Base-by-base conservation (phyloP, 2,113 vertebrate species). In the Todiramphus chloris region DNA sequence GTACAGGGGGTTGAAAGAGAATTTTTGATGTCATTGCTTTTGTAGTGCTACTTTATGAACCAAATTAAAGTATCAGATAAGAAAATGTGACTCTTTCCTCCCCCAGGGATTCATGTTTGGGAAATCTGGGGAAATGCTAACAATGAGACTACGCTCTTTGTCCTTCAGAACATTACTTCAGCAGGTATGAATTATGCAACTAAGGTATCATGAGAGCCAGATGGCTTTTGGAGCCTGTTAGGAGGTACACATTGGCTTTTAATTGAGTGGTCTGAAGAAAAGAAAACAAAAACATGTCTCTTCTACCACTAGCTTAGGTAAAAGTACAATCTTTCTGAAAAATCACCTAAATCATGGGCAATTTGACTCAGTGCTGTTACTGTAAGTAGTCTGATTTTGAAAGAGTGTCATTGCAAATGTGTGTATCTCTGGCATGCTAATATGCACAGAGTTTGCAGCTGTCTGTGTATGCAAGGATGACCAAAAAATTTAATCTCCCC, bases 31-130 rank as follows among this genome's bases (percentile, higher is more conserved):
- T 50, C 15, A 30, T 48, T 87, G 55, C 28, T 83, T 96, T 62
- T 86, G n/a, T 76, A 69, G 35, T 39, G 24, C 7, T 13, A 35
- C 46, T 75, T 82, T 72, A 37, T 41, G 48, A 94, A 58, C 17
- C 43, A 25, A 64, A 6, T 64, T 88, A 72, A 62, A 83, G 18
- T n/a, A 55, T 37, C 48, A 83, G 23, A 64, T 88, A 67, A 83
- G 82, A 83, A 90, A 91, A 69, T 18, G 13, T 23, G 41, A 70
- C 44, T 51, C 3, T 56, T 51, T 81, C 24, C 14, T 87, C 58
- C 70, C 83, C 10, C 83, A 98, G 98, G 98, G 98, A n/a, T 98
- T 94, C 87, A 97, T 97, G 96, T 98, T 98, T 98, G 98, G 95
- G 64, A 98, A 97, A 88, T 97, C 98, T 80, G 98, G 98, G 27